Percentiles rank a stretch among this genome's conserved stretches.
Evolutionary conservation across 1,140 invertebrate genomes (phyloP).

Genomic region (Atta texana): DNA sequence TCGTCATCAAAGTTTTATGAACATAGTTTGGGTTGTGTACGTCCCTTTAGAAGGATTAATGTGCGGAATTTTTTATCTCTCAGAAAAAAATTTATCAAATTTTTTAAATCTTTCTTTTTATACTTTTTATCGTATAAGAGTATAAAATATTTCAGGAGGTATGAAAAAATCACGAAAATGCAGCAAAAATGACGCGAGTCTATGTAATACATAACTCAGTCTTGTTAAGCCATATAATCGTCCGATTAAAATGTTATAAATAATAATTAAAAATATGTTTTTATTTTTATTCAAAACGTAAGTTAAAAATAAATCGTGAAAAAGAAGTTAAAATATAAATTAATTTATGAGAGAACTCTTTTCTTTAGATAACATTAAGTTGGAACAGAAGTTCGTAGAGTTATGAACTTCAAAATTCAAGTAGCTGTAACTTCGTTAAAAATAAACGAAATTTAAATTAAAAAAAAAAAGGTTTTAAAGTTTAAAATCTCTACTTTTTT

Average conservation of each 20-base stretch:
- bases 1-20: neutral
- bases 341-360: neutral
- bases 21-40: neutral
- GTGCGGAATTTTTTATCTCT: conserved; percentile 16
- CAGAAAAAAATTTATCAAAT: conserved; percentile 32
- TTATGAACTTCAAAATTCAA: too few relatives aligned
- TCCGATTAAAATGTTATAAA: conserved; percentile 13
- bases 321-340: neutral
- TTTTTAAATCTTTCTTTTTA: neutral
- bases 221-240: conserved; percentile 1
- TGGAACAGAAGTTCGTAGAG: too few relatives aligned
- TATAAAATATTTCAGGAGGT: conserved; percentile 30
- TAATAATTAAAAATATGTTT: neutral
- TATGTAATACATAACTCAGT: conserved; percentile 8
- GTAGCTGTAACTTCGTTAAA: too few relatives aligned
- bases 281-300: neutral
- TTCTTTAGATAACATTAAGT: too few relatives aligned
- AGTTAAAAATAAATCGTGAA: neutral
- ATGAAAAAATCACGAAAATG: conserved; percentile 41
- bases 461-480: too few relatives aligned
- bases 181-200: neutral
- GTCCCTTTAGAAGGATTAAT: conserved; percentile 3
- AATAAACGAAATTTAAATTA: too few relatives aligned
- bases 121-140: neutral
- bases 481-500: too few relatives aligned